Evolutionary conservation across 2,113 vertebrate genomes (phyloP).

Genomic region (Picathartes gymnocephalus): DNA sequence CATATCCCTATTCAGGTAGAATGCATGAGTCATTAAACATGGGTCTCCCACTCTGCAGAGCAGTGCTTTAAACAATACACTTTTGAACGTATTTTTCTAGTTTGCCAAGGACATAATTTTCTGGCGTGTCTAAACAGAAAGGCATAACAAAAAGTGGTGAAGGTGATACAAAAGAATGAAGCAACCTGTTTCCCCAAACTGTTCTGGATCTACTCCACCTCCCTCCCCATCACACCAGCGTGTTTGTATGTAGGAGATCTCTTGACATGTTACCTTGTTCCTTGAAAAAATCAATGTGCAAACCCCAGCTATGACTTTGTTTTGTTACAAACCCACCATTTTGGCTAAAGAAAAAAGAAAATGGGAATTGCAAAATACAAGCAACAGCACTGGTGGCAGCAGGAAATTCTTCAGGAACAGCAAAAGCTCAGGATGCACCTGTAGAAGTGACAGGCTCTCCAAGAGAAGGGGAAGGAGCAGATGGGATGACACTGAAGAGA

Average conservation of each 20-base stretch:
- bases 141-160: not conserved
- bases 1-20: not conserved
- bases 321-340: not conserved
- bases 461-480: not conserved
- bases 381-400: not conserved
- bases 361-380: not conserved
- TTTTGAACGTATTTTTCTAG: not conserved
- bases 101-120: not conserved
- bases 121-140: not conserved
- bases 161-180: not conserved
- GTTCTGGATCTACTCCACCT: not conserved
- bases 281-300: not conserved
- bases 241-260: not conserved
- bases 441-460: not conserved
- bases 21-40: not conserved
- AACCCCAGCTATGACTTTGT: not conserved
- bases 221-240: not conserved
- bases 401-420: not conserved
- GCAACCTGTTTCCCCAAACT: not conserved
- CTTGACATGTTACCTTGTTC: fast-evolving
- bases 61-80: not conserved
- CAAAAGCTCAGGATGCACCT: not conserved
- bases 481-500: not conserved
- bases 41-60: not conserved
- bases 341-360: not conserved